Base-by-base conservation (phyloP, 1,140 invertebrate species). In the Probaryconus sp. region DNA sequence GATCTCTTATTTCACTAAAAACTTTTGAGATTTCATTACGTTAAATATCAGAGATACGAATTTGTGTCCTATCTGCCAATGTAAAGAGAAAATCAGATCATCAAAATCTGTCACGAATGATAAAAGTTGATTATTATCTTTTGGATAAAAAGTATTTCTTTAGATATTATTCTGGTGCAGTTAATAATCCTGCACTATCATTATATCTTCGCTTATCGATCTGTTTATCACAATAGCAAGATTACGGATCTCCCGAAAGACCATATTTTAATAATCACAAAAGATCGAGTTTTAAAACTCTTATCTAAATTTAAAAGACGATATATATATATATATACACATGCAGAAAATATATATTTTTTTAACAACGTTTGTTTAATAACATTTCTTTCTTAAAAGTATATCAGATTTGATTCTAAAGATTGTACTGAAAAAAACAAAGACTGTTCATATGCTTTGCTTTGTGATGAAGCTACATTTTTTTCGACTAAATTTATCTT, bases 151-250 rank as follows among this genome's bases (percentile, higher is more conserved):
- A 42, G 24, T 18, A 37, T 18, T 28, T 6, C 37, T 26, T 30
- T 9, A 14, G 38, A 51, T 60, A 24, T 63, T 67, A 63, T 73
- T 67, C 63, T 53, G 55, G 48, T 63, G 63, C 63, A 68, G 38
- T 63, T 74, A 63, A 74, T 74, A 63, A 37, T 61, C 40, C 10
- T 60, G 53, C 51, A 64, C 18, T 50, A 64, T 71, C 58, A 35
- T 35, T n/a, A 17, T 64, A 63, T 71, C 58, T 63, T 35, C 21
- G 31, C 9, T 65, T 64, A 70, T 58, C 45, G 17, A 61, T 70
- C 56, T 47, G 0, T 28, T 31, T 47, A 71, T 71, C 68, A 43
- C 58, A 31, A 28, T 60, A 58, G 50, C 51, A 45, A 26, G 58
- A 26, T 43, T 14, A 55, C 35, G 10, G 48, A 71, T 71, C 68